These are phyloP conservation scores for Diadophis punctatus DNA, from an alignment of 2,113 vertebrate genomes.

Conservation along the genomic window DNA sequence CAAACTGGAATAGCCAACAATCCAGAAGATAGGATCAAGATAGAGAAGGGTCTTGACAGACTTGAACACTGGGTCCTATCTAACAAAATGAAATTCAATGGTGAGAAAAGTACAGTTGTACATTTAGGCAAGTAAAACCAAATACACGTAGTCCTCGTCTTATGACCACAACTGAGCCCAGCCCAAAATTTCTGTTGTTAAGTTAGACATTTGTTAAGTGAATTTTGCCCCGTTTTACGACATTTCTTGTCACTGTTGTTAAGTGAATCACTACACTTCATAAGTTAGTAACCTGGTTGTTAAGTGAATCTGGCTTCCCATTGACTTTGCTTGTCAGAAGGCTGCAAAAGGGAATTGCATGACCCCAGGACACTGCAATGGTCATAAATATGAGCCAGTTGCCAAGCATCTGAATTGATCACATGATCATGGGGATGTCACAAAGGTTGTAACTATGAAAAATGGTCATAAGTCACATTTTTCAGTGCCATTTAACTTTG, in stretches of 20 bases:
- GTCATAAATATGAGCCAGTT: not conserved
- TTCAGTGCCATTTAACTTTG: not conserved
- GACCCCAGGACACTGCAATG: not conserved
- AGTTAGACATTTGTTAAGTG: not conserved
- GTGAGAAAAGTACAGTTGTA: not conserved
- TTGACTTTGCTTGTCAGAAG: not conserved
- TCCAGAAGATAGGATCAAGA: not conserved
- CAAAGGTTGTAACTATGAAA: not conserved
- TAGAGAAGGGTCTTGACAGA: not conserved
- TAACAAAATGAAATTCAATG: not conserved
- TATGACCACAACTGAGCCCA: not conserved
- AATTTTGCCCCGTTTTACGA: not conserved
- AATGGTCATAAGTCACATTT: not conserved
- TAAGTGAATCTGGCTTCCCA: not conserved
- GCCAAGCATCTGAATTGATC: not conserved
- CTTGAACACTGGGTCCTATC: not conserved
- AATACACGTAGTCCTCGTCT: not conserved
- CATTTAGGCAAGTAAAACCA: not conserved
- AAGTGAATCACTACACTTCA: not conserved
- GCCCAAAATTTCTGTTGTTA: not conserved
- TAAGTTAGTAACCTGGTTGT: not conserved
- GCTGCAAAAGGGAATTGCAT: not conserved
- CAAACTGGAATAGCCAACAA: not conserved
- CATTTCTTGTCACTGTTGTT: not conserved
- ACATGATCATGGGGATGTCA: not conserved